Conservation (phyloP, 2,113 vertebrate genomes). For the Ramphastos sulfuratus region DNA sequence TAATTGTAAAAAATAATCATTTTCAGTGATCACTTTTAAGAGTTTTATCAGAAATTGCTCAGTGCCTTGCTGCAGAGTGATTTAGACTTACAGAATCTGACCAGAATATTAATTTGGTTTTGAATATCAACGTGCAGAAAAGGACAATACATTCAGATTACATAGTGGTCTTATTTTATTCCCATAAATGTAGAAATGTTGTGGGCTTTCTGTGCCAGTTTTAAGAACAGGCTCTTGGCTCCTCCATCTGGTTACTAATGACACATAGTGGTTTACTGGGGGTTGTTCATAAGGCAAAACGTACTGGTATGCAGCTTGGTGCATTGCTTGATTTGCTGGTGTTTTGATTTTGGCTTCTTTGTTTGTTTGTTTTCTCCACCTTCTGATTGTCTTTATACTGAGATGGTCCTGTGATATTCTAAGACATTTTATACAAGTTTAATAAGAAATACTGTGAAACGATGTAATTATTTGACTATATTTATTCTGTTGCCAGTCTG, state of each 20-base stretch:
- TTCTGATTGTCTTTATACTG: not conserved
- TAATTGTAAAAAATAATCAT: not conserved
- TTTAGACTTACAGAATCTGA: not conserved
- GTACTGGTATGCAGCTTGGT: not conserved
- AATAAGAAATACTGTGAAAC: not conserved
- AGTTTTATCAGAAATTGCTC: not conserved
- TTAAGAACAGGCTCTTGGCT: constrained; percentile 54
- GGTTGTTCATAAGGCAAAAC: not conserved
- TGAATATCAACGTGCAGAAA: not conserved
- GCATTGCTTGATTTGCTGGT: too few species aligned
- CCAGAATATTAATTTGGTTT: constrained; percentile 29
- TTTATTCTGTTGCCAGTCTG: not conserved
- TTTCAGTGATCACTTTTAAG: not conserved
- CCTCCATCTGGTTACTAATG: constrained; percentile 58
- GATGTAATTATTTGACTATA: not conserved
- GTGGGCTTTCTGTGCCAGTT: not conserved
- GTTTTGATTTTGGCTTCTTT: not conserved
- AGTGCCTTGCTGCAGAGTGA: not conserved
- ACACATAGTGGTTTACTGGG: not conserved
- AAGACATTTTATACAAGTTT: not conserved
- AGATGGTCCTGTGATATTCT: not conserved
- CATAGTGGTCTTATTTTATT: not conserved
- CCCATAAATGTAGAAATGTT: not conserved
- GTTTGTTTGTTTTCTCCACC: not conserved
- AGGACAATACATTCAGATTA: not conserved